Evolutionary conservation across 1,140 invertebrate species (phyloP), one percentile per base, ranked within the genome.

Genomic region (Pristionchus pacificus): DNA sequence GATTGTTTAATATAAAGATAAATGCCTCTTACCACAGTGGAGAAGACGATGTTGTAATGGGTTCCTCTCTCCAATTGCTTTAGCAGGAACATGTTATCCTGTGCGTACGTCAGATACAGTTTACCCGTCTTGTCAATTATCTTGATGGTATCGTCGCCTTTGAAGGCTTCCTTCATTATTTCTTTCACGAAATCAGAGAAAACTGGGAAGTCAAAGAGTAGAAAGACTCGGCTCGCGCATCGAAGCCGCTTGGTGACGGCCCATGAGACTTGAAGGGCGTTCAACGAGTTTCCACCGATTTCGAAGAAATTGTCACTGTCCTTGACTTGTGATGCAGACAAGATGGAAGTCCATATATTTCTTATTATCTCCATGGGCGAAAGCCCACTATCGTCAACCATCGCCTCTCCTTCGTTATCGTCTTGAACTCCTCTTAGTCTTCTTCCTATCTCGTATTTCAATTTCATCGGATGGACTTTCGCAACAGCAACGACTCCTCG

Each of bases 81-180:
- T n/a, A 81, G 32, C 31, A 80, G 38, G 28, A 70, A 80, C 79
- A 80, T 80, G 31, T 79, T 74, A 32, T 76, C 80, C 60, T 80
- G 79, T 13, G 78, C 38, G 55, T 66, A 78, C 49, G 77, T 79
- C 2, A 78, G 64, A 13, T 72, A 78, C 49, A 76, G 33, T 19
- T 31, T 2, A n/a, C 24, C 15, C 1, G 38, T 15, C 14, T 30
- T 33, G 65, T 70, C 29, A 25, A 28, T 55, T 61, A 19, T 0
- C 27, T 49, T 19, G 60, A 59, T 71, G 29, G 32, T 2, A 38
- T 32, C 25, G 19, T 10, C 14, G 57, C 24, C 2, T 33, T 38
- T 6, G 19, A n/a, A 25, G 25, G 32, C 19, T 0, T 27, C 3
- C 0, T 29, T n/a, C 2, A 1, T 29, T 58, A 62, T 0, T 32